Conservation (phyloP, 1,140 invertebrate genomes). For the Zaprionus nigranus region DNA sequence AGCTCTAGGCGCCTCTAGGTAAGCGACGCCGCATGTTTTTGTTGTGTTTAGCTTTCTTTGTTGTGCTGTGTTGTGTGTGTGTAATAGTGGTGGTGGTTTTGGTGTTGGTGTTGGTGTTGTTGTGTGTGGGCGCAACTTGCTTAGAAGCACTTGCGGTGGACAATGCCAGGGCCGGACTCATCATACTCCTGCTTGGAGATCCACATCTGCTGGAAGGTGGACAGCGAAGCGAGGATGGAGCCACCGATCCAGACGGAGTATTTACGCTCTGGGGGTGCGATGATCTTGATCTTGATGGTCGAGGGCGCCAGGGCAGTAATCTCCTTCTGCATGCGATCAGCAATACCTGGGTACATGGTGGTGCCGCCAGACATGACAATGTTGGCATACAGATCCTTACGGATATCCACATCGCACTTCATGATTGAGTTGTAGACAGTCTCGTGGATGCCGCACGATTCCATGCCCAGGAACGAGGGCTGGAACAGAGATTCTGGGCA, state of each 20-base stretch:
- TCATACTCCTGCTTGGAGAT: slow-evolving; percentile 98
- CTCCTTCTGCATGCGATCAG: slow-evolving; percentile 96
- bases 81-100: slow-evolving; percentile 31
- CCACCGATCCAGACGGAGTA: slow-evolving; percentile 97
- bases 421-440: slow-evolving; percentile 98
- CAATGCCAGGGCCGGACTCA: slow-evolving; percentile 96
- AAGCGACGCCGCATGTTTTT: slow-evolving; percentile 54
- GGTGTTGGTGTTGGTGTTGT: slow-evolving; percentile 40
- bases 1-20: slow-evolving; percentile 59
- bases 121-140: slow-evolving; percentile 35
- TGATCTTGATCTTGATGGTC: slow-evolving; percentile 98
- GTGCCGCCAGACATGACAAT: slow-evolving; percentile 98
- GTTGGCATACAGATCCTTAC: slow-evolving; percentile 98
- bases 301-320: slow-evolving; percentile 94
- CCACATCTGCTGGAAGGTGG: slow-evolving; percentile 97
- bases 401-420: slow-evolving; percentile 97
- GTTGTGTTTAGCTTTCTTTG: slow-evolving; percentile 32
- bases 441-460: slow-evolving; percentile 97
- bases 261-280: slow-evolving; percentile 96
- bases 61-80: slow-evolving; percentile 44
- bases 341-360: slow-evolving; percentile 97
- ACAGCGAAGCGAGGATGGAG: slow-evolving; percentile 93
- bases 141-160: slow-evolving; percentile 99
- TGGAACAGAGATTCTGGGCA: slow-evolving; percentile 99
- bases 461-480: slow-evolving; percentile 97